These are phyloP conservation scores for Trichogramma dendrolimi DNA, from an alignment of 2,888 invertebrate species.

Conservation along the genomic window DNA sequence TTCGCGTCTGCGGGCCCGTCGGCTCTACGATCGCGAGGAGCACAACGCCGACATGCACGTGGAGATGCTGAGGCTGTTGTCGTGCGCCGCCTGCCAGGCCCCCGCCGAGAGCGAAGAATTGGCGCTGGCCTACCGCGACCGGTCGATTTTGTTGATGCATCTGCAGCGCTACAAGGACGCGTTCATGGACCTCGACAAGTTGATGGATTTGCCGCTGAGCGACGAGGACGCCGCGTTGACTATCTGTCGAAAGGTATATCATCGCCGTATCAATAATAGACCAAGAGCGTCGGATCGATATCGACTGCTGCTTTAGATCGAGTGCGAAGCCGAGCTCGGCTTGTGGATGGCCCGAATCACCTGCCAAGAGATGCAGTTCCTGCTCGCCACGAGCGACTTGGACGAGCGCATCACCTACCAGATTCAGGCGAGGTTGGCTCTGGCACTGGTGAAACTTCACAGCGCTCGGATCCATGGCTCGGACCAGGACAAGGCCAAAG, in stretches of 20 bases:
- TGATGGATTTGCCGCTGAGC: background rate
- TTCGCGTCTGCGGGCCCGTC: conserved; percentile 9
- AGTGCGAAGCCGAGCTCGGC: conserved; percentile 20
- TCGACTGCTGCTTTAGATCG: conserved; percentile 7
- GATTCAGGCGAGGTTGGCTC: conserved; percentile 13
- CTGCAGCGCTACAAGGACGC: conserved; percentile 4
- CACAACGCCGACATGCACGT: conserved; percentile 12
- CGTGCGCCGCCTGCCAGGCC: conserved; percentile 12
- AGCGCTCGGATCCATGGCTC: background rate
- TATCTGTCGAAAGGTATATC: conserved; percentile 16
- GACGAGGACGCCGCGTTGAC: conserved; percentile 8
- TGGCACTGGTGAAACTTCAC: conserved; percentile 13
- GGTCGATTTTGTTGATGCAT: conserved; percentile 18
- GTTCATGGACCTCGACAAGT: conserved; percentile 11
- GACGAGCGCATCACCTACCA: conserved; percentile 12
- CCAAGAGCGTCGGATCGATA: too few relatives aligned
- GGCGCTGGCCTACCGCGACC: conserved; percentile 17
- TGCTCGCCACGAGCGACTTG: conserved; percentile 3
- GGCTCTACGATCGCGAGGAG: background rate
- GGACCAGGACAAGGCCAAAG: background rate
- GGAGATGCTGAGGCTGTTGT: conserved; percentile 11
- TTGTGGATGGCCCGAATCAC: conserved; percentile 10
- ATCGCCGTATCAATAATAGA: too few relatives aligned
- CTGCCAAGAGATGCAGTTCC: conserved; percentile 5
- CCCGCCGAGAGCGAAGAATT: conserved; percentile 8